phyloP scores from a whole-genome alignment of 2,888 invertebrate genomes.

The Keiferia lycopersicella region DNA sequence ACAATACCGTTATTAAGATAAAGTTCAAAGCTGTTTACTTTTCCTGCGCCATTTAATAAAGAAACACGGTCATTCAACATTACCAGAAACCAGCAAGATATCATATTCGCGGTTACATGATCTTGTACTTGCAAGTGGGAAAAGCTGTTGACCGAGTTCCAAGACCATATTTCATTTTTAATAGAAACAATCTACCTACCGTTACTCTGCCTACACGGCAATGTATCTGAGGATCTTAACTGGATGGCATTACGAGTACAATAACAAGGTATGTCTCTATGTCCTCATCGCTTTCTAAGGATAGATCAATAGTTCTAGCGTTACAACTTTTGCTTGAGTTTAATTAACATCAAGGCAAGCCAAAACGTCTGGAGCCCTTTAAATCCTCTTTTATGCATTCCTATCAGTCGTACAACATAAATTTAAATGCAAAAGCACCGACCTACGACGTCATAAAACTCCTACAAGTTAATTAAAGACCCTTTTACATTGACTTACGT shows the following conservation, averaged over 20 bases:
- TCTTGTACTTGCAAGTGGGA: slow-evolving; percentile 13
- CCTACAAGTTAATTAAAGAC: slow-evolving; percentile 64
- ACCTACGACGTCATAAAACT: slow-evolving; percentile 45
- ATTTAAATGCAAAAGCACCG: slow-evolving; percentile 7
- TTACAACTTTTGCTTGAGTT: background rate
- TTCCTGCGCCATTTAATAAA: background rate
- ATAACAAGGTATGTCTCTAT: slow-evolving; percentile 30
- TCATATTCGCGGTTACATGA: slow-evolving; percentile 9
- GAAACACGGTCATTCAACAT: background rate
- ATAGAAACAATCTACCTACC: slow-evolving; percentile 34
- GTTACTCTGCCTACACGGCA: slow-evolving; percentile 38
- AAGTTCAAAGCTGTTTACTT: slow-evolving; percentile 2
- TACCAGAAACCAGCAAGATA: background rate
- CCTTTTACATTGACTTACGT: slow-evolving; percentile 51
- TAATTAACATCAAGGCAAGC: background rate
- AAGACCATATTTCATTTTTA: slow-evolving; percentile 36
- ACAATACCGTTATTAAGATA: slow-evolving; percentile 2
- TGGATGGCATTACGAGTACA: slow-evolving; percentile 39
- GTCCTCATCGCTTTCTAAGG: slow-evolving; percentile 30
- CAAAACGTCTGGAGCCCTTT: background rate
- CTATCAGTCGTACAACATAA: background rate
- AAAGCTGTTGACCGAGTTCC: slow-evolving; percentile 27
- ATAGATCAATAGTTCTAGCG: background rate
- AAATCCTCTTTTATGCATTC: background rate
- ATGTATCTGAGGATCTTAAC: slow-evolving; percentile 40